A percentile compares a stretch with the other conserved stretches of the same genome.
Conservation (phyloP, 2,113 vertebrate genomes). For the Menura novaehollandiae region DNA sequence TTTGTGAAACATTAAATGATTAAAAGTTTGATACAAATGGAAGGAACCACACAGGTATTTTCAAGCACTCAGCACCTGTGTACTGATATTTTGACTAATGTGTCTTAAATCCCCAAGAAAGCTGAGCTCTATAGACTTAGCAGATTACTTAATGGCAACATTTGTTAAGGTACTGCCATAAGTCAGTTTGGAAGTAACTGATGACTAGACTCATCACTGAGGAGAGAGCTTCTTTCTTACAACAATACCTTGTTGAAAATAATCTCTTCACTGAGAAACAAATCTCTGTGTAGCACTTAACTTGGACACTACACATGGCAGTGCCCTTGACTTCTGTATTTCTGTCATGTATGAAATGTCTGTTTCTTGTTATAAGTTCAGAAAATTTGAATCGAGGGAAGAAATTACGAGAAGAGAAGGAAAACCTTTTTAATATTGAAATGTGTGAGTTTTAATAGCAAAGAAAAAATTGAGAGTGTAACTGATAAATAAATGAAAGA, state of each 20-base stretch:
- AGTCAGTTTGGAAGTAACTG: constrained; percentile 14
- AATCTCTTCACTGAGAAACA: constrained; percentile 34
- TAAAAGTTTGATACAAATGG: constrained; percentile 5
- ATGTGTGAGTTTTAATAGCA: constrained; percentile 29
- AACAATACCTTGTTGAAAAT: neutral
- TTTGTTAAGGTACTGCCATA: neutral
- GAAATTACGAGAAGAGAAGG: constrained; percentile 42
- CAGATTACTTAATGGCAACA: constrained; percentile 28
- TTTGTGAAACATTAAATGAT: constrained; percentile 1
- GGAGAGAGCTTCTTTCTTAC: neutral
- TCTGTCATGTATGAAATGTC: constrained; percentile 5
- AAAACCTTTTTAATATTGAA: constrained; percentile 55
- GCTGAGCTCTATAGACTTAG: constrained; percentile 4
- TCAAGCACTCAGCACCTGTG: constrained; percentile 9
- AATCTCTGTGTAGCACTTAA: constrained; percentile 44
- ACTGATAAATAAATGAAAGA: constrained; percentile 78
- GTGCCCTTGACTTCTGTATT: constrained; percentile 27
- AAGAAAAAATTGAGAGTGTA: constrained; percentile 5
- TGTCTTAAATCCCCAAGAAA: neutral
- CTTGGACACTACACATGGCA: constrained; percentile 6
- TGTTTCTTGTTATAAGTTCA: constrained; percentile 57
- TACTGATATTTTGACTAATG: neutral
- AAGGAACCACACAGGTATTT: neutral
- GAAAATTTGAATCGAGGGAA: constrained; percentile 30
- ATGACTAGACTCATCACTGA: neutral